Conservation (phyloP, 2,797 vertebrate species). For the Falco rusticolus region DNA sequence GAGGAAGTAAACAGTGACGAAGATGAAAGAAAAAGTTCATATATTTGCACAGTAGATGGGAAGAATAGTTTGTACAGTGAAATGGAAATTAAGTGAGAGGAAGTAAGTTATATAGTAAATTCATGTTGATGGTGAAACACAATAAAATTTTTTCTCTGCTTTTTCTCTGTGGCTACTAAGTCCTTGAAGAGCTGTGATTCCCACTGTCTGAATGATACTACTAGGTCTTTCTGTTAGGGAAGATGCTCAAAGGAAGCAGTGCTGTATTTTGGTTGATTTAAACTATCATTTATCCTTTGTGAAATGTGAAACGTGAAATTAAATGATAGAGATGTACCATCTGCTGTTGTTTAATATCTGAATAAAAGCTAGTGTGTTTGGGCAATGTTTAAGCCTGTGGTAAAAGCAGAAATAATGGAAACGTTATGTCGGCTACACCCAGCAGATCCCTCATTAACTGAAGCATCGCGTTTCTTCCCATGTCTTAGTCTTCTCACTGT, state of each 20-base stretch:
- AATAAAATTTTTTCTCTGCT: not conserved
- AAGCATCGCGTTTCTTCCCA: not conserved
- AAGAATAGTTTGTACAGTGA: not conserved
- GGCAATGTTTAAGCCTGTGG: not conserved
- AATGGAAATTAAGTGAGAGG: not conserved
- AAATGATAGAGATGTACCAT: not conserved
- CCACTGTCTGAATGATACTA: not conserved
- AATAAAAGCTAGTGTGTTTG: not conserved
- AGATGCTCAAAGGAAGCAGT: not conserved
- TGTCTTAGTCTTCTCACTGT: not conserved
- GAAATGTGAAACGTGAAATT: conserved; percentile 1
- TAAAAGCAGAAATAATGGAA: conserved; percentile 14
- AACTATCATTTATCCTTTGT: not conserved
- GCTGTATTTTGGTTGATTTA: not conserved
- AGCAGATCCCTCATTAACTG: not conserved
- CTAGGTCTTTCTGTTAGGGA: not conserved
- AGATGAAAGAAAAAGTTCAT: not conserved
- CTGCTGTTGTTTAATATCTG: conserved; percentile 6
- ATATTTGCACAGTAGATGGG: not conserved
- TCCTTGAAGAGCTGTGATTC: not conserved
- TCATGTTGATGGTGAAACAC: not conserved
- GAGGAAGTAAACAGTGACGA: not conserved
- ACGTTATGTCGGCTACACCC: not conserved
- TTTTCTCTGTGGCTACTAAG: not conserved
- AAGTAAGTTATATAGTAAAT: not conserved